Base-by-base conservation (phyloP, 2,888 invertebrate species). In the Papilio protenor region DNA sequence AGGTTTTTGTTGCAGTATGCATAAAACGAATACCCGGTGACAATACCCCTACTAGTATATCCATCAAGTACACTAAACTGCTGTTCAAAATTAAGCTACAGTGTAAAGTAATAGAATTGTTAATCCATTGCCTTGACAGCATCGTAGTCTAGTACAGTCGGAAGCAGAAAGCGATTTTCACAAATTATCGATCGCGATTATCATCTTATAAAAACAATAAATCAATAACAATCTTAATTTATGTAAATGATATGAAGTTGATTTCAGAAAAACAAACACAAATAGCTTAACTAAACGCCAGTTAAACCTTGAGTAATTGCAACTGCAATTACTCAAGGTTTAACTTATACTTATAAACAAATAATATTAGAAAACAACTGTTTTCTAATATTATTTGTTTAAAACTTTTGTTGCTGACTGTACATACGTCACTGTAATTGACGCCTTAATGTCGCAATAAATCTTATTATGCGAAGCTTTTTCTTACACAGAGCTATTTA, bases 401-500 rank as follows among this genome's bases (percentile, higher is more conserved):
- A 40, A 11, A 2, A 40, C 40, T 40, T 40, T 66, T 40, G n/a
- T 66, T 66, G 27, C 10, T 66, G 40, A 18, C 40, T 66, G 66
- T 66, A 40, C 66, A n/a, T 40, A 64, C 57, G 45, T 66, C 55
- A 73, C 47, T 49, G 74, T 59, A 74, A 74, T 74, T 70, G 74
- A 70, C n/a, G 74, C 21, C 71, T 61, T 77, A 75, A 77, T 70
- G 75, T 61, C 40, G 71, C 71, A 40, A 75, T 77, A 71, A 77
- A 70, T 77, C 74, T 74, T 75, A 61, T 64, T 52, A 74, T 57
- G 40, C 47, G 40, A 52, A 52, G 23, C 70, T 77, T 77, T 74
- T 74, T 77, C 59, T 70, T 61, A 66, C 40, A 14, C 40, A 55
- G 70, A 27, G 69, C 70, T 71, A 57, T 77, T 69, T 77, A 74